Percentiles rank a stretch among this genome's conserved stretches.
Evolutionary conservation across 2,888 invertebrate species (phyloP).

Genomic region (Psococerastis gibbosa): DNA sequence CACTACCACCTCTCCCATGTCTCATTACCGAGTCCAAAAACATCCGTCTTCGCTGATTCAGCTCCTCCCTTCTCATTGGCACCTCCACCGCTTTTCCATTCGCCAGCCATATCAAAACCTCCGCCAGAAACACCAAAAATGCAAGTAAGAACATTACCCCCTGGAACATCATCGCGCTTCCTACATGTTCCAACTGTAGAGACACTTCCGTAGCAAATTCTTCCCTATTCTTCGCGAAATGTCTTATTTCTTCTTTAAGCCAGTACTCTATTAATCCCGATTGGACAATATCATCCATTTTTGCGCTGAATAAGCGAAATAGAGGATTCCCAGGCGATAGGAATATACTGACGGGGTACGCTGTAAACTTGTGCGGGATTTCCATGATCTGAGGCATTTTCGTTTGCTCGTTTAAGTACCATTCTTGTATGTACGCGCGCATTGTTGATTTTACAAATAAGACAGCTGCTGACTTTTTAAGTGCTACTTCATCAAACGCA

Average conservation of each 20-base stretch:
- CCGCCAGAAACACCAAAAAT: not conserved
- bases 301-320: not conserved
- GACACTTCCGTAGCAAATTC: not conserved
- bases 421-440: not conserved
- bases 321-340: slow-evolving; percentile 1
- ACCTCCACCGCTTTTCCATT: too few species aligned
- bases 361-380: not conserved
- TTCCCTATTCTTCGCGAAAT: not conserved
- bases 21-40: too few species aligned
- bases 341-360: slow-evolving; percentile 4
- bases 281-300: not conserved
- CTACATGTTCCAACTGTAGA: not conserved
- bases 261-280: not conserved
- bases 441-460: slow-evolving; percentile 1
- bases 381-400: not conserved
- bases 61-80: too few species aligned
- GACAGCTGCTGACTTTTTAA: not conserved
- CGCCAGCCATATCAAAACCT: too few species aligned
- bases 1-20: too few species aligned
- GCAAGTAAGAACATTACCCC: not conserved
- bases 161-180: not conserved
- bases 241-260: not conserved
- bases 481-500: not conserved
- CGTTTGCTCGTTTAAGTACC: not conserved
- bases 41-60: too few species aligned